Percentiles rank a stretch among this genome's conserved stretches.
Conservation (phyloP, 2,113 vertebrate species). For the Notothenia coriiceps region DNA sequence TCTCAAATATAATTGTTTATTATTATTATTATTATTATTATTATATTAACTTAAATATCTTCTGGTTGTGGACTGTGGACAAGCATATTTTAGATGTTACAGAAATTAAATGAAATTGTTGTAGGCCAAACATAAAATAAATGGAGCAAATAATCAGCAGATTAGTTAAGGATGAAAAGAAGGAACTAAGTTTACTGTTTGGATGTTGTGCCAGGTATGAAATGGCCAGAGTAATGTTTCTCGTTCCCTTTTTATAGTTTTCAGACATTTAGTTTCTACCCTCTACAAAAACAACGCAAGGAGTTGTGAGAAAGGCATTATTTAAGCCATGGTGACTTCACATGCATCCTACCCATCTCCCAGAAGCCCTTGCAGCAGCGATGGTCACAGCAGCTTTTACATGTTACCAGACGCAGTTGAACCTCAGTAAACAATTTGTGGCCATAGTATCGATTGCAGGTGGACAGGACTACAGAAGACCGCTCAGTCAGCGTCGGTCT, state of each 20-base stretch:
- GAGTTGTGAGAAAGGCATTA: slow-evolving; percentile 3
- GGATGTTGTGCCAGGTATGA: not conserved
- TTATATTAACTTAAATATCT: no score
- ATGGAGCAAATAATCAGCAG: no score
- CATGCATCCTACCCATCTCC: not conserved
- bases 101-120: not conserved
- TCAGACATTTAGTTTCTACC: slow-evolving; percentile 9
- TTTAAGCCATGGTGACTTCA: slow-evolving; percentile 2
- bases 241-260: slow-evolving; percentile 8
- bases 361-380: not conserved
- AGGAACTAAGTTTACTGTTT: no score
- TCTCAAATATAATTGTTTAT: no score
- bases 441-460: no score
- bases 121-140: no score
- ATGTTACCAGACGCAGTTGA: not conserved
- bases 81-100: not conserved
- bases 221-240: slow-evolving; percentile 31
- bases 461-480: no score
- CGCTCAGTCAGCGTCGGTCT: no score
- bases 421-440: not conserved
- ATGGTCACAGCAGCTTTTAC: not conserved
- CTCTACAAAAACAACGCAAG: not conserved
- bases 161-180: no score
- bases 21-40: no score
- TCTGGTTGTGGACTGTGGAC: no score